Evolutionary conservation across 2,797 vertebrate genomes (phyloP), one percentile per base, ranked within the genome.

Genomic region (Margarornis squamiger): DNA sequence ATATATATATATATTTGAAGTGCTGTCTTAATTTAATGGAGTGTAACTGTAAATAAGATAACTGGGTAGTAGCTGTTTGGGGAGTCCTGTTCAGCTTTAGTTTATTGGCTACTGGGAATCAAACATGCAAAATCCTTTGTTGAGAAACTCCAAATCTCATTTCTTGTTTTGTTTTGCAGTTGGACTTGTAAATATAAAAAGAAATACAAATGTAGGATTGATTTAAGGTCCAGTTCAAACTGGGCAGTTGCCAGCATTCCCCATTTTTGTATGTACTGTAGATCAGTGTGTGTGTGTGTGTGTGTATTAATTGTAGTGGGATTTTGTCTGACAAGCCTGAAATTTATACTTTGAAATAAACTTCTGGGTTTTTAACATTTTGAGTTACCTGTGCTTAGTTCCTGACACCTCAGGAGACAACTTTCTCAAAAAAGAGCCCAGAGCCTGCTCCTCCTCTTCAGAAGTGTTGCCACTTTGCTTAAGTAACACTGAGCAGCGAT

Each of bases 261-360:
- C 97, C 92, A 17, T 95, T 97, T 97, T 96, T 97, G 46, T 97
- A 96, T 96, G 96, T 98, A 91, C 63, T 97, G 75, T 97, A 98
- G 96, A 95, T 91, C 93, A 97, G 88, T 65, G 68, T 95, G 45
- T 18, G 41, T 45, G 94, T 95, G 43, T 7, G 39, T 46, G 94
- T 93, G 89, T 97, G 91, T 97, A 96, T 97, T 97, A 95, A 95
- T 68, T 97, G 97, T 97, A 97, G 97, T 97, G 97, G 96, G 97
- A 70, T 96, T 97, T 97, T 98, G 97, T 97, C 97, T 97, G 95
- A 96, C 88, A 95, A 97, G 96, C 95, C 97, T 97, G 97, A 97
- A 97, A 97, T 98, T 98, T 98, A 97, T 98, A 98, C 98, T 98
- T 98, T 98, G 97, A 98, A 98, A 98, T 98, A 98, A 98, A 98